Evolutionary conservation across 1,140 invertebrate genomes (phyloP).

Genomic region (Drosophila bipectinata): DNA sequence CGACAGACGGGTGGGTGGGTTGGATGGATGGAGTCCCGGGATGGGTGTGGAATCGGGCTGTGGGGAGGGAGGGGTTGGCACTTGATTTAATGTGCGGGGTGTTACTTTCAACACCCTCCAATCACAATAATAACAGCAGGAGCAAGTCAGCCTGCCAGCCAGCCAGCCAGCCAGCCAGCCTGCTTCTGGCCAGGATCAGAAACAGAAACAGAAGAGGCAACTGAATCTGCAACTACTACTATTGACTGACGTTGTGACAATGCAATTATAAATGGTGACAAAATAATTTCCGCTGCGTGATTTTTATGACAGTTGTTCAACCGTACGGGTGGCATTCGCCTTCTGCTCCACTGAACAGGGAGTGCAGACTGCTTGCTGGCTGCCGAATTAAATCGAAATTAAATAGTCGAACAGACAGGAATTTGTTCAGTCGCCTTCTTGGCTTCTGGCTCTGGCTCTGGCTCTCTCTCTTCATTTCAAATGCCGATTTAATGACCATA

Average conservation of each 20-base stretch:
- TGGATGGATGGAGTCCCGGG: not conserved
- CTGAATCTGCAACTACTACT: slow-evolving; percentile 27
- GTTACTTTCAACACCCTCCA: slow-evolving; percentile 80
- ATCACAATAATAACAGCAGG: slow-evolving; percentile 67
- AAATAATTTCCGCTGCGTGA: slow-evolving; percentile 83
- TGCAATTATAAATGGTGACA: slow-evolving; percentile 84
- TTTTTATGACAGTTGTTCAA: slow-evolving; percentile 82
- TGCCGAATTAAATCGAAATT: slow-evolving; percentile 71
- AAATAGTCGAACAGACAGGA: slow-evolving; percentile 58
- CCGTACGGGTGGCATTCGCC: slow-evolving; percentile 47
- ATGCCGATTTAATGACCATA: slow-evolving; percentile 79
- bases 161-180: not conserved
- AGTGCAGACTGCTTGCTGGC: not conserved
- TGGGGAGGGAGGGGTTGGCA: slow-evolving; percentile 34
- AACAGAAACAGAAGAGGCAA: slow-evolving; percentile 12
- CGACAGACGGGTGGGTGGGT: slow-evolving; percentile 18
- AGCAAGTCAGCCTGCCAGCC: slow-evolving; percentile 24
- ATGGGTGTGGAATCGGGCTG: not conserved
- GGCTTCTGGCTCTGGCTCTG: not conserved
- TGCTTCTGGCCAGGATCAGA: slow-evolving; percentile 14
- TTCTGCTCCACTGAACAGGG: slow-evolving; percentile 61
- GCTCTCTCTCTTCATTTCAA: slow-evolving; percentile 46
- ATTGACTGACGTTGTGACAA: slow-evolving; percentile 73
- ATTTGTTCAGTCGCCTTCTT: not conserved
- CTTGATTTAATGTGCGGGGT: slow-evolving; percentile 81